Conservation (phyloP, 2,797 vertebrate genomes). For the Lacerta bilineata region DNA sequence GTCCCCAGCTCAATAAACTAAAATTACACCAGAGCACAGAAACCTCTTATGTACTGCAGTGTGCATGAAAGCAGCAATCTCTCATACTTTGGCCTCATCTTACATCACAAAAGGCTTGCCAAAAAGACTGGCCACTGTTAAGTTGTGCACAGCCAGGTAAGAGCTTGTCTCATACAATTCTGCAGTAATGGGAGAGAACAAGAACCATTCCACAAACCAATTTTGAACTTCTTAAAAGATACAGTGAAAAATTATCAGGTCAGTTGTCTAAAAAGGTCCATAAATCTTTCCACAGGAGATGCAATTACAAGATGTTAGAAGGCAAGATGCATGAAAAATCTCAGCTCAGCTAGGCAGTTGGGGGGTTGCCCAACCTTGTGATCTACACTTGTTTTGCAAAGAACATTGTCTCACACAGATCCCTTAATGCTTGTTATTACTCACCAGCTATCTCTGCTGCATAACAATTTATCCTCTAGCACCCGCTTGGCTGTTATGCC, state of each 20-base stretch:
- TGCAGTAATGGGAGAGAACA: slow-evolving; percentile 37
- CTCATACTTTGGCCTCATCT: background rate
- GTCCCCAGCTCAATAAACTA: background rate
- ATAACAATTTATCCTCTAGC: no score
- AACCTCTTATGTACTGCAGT: background rate
- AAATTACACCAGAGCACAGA: background rate
- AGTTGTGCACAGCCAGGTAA: background rate
- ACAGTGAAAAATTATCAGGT: slow-evolving; percentile 44
- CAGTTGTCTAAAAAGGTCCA: slow-evolving; percentile 37
- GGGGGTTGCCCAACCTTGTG: slow-evolving; percentile 19
- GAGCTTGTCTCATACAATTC: background rate
- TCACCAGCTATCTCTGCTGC: background rate
- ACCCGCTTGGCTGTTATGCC: background rate
- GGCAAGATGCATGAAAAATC: slow-evolving; percentile 39
- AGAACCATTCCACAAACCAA: slow-evolving; percentile 25
- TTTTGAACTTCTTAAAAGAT: slow-evolving; percentile 41
- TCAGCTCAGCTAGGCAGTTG: slow-evolving; percentile 22
- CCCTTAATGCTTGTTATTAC: background rate
- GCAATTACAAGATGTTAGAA: slow-evolving; percentile 45
- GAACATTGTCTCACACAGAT: slow-evolving; percentile 17
- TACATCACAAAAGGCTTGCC: background rate
- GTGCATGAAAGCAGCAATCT: background rate
- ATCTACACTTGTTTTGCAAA: slow-evolving; percentile 7
- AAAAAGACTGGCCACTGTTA: background rate
- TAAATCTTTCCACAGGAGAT: slow-evolving; percentile 42